A percentile compares a stretch with the other conserved stretches of the same genome.
These are phyloP conservation scores for Falcunculus frontatus DNA, from an alignment of 2,113 vertebrate genomes.

Conservation along the genomic window DNA sequence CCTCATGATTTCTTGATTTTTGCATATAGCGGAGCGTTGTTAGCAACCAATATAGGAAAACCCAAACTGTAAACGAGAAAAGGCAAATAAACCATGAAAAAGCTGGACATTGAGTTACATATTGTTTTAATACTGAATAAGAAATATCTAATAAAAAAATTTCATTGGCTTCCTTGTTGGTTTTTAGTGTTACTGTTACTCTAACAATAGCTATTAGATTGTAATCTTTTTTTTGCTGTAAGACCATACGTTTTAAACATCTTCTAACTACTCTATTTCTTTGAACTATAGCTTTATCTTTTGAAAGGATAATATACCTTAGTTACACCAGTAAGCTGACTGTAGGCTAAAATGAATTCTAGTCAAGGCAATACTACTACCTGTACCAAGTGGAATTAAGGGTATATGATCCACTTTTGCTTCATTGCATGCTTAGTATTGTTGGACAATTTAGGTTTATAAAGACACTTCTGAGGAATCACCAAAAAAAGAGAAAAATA, in stretches of 20 bases:
- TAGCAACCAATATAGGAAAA: background rate
- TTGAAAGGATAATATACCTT: background rate
- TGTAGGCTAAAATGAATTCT: background rate
- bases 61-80: background rate
- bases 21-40: background rate
- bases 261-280: background rate
- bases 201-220: background rate
- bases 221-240: background rate
- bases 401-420: background rate
- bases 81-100: background rate
- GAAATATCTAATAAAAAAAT: background rate
- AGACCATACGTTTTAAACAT: background rate
- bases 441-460: background rate
- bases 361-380: background rate
- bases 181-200: background rate
- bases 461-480: background rate
- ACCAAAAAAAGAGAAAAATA: background rate
- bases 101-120: background rate
- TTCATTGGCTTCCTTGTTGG: background rate
- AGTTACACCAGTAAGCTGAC: background rate
- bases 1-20: background rate
- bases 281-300: background rate
- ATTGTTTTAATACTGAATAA: background rate
- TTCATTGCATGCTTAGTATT: background rate
- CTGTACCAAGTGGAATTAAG: background rate